Conservation (phyloP, 2,888 invertebrate genomes). For the Agrochola litura region DNA sequence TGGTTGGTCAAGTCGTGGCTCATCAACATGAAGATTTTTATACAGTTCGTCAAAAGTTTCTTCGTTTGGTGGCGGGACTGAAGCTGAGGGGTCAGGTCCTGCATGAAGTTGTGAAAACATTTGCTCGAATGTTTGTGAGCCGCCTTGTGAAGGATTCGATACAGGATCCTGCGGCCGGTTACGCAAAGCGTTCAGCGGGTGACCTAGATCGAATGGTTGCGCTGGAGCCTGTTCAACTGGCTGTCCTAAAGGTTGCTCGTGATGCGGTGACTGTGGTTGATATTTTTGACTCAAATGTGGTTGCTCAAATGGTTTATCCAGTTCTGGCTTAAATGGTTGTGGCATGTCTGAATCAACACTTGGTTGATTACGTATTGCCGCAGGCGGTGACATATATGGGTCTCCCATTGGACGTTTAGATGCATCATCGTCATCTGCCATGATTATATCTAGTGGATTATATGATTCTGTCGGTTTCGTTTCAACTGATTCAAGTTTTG, state of each 20-base stretch:
- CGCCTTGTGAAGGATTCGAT: background rate
- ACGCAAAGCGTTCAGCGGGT: conserved; percentile 1
- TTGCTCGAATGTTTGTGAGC: conserved; percentile 48
- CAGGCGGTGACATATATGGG: conserved; percentile 12
- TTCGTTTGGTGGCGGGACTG: conserved; percentile 10
- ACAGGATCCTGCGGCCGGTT: background rate
- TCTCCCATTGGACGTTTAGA: conserved; percentile 8
- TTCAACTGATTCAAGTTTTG: conserved; percentile 19
- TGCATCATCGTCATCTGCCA: conserved; percentile 30
- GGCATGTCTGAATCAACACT: background rate
- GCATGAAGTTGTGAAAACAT: conserved; percentile 40
- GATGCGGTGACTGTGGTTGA: background rate
- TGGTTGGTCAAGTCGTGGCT: background rate
- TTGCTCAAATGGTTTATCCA: conserved; percentile 5
- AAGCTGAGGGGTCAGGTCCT: background rate
- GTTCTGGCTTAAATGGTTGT: background rate
- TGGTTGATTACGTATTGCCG: conserved; percentile 13
- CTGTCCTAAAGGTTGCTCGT: background rate
- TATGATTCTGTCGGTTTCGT: conserved; percentile 12
- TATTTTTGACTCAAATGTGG: background rate
- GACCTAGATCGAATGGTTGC: background rate
- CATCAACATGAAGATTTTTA: conserved; percentile 37
- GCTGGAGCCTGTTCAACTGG: background rate
- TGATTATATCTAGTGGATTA: conserved; percentile 45
- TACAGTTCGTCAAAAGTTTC: conserved; percentile 57